Conservation (phyloP, 1,140 invertebrate genomes). For the Venturia canescens region DNA sequence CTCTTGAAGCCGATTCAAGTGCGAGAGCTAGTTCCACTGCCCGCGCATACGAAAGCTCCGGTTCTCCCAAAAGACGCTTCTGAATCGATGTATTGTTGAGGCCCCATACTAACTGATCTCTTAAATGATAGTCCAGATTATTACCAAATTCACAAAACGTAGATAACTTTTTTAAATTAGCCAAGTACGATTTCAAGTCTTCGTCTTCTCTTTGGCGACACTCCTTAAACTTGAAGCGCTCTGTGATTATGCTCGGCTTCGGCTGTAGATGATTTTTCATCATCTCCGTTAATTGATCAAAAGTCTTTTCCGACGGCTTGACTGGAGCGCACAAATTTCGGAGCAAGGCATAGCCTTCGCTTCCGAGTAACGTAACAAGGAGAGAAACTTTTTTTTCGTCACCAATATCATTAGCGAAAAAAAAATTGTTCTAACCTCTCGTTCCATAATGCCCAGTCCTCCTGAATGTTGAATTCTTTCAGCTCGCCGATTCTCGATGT, state of each 20-base stretch:
- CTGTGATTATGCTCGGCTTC: neutral
- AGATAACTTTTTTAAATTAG: slow-evolving; percentile 26
- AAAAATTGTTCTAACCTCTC: slow-evolving; percentile 21
- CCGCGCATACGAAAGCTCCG: neutral
- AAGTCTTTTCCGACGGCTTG: neutral
- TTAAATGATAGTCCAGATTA: neutral
- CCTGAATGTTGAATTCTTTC: slow-evolving; percentile 4
- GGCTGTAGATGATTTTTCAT: slow-evolving; percentile 35
- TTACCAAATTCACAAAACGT: slow-evolving; percentile 25
- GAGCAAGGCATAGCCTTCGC: neutral
- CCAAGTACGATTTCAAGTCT: neutral
- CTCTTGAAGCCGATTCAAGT: neutral
- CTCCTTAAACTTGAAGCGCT: slow-evolving; percentile 41
- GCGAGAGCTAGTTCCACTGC: neutral
- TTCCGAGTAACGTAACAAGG: slow-evolving; percentile 61
- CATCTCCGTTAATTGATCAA: neutral
- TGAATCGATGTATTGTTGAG: too few relatives aligned
- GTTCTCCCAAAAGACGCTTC: neutral
- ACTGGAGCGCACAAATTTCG: slow-evolving; percentile 1
- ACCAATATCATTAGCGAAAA: slow-evolving; percentile 5
- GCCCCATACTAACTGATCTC: neutral
- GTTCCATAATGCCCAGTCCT: slow-evolving; percentile 1
- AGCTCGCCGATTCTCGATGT: neutral
- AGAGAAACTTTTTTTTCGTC: slow-evolving; percentile 54
- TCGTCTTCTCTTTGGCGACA: slow-evolving; percentile 17